Base-by-base conservation (phyloP, 30 jellyfish, hydroid and myxozoan genomes). In the Hydra vulgaris region DNA sequence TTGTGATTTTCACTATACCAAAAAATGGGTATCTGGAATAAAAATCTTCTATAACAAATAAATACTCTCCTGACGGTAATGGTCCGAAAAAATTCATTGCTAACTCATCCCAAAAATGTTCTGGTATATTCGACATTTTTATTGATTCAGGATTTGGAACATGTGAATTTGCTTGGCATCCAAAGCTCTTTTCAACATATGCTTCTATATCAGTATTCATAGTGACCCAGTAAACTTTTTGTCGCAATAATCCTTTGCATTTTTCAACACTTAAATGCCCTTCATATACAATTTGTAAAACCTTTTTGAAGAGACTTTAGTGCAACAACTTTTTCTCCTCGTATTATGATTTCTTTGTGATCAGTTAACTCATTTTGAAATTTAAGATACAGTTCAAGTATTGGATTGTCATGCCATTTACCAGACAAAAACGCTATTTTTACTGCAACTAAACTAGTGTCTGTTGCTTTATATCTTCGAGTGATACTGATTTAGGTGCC, bases 401-500 rank as follows among this genome's bases (percentile, higher is more conserved):
- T n/a, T n/a, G n/a, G n/a, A n/a, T n/a, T n/a, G n/a, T n/a, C n/a
- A n/a, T n/a, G n/a, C n/a, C n/a, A n/a, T n/a, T n/a, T n/a, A n/a
- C n/a, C n/a, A 21, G 19, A 23, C 19, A 21, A 61, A n/a, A n/a
- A n/a, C n/a, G n/a, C n/a, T n/a, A n/a, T n/a, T n/a, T n/a, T n/a
- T n/a, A n/a, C n/a, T n/a, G 17, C 16, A 76, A 40, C 52, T 22
- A 85, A 76, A 54, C 80, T 71, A 8, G 8, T 20, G 83, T 85
- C 90, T 27, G 71, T 69, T 79, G 74, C 26, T 70, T 56, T 8
- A 79, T 85, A 69, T 85, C 92, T 53, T 54, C 24, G 54, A 85
- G 16, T 70, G 95, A 69, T 86, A 85, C 71, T 8, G 95, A 79
- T 40, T 85, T 71, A 16, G 95, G 95, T 53, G 54, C 24, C 71